phyloP scores from a whole-genome alignment of 1,140 invertebrate species.

The Leptestheria dahalacensis region DNA sequence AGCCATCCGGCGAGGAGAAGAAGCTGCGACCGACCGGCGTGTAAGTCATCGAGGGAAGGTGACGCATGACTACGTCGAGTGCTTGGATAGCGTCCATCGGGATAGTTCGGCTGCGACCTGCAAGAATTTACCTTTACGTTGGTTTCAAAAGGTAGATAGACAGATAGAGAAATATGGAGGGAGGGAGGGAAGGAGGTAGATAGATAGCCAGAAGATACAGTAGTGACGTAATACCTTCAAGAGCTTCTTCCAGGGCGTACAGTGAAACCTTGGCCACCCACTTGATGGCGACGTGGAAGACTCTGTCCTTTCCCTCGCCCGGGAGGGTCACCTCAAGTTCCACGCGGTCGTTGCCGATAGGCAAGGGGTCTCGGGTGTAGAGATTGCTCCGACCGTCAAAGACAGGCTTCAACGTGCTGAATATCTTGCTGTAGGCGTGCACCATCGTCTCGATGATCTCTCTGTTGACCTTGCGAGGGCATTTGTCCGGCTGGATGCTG shows the following conservation, averaged over 20 bases:
- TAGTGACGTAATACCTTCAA: conserved; percentile 84
- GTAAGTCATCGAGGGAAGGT: conserved; percentile 97
- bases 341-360: conserved; percentile 88
- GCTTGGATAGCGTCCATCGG: conserved; percentile 96
- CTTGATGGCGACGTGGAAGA: conserved; percentile 98
- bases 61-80: conserved; percentile 97
- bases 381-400: conserved; percentile 98
- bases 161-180: no score
- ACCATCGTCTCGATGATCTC: conserved; percentile 99
- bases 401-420: conserved; percentile 92
- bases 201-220: no score
- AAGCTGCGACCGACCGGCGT: conserved; percentile 98
- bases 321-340: conserved; percentile 93
- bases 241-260: conserved; percentile 89
- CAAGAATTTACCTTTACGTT: neutral
- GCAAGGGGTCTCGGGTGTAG: conserved; percentile 91
- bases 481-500: conserved; percentile 97
- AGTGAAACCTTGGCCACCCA: conserved; percentile 94
- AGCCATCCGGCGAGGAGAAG: conserved; percentile 95
- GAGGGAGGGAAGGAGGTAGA: no score
- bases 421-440: conserved; percentile 92
- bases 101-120: conserved; percentile 70
- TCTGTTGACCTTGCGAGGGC: conserved; percentile 94
- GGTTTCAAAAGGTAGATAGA: no score
- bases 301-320: conserved; percentile 94